phyloP scores from a whole-genome alignment of 2,113 vertebrate species.

The Chaetorhynchus papuensis region DNA sequence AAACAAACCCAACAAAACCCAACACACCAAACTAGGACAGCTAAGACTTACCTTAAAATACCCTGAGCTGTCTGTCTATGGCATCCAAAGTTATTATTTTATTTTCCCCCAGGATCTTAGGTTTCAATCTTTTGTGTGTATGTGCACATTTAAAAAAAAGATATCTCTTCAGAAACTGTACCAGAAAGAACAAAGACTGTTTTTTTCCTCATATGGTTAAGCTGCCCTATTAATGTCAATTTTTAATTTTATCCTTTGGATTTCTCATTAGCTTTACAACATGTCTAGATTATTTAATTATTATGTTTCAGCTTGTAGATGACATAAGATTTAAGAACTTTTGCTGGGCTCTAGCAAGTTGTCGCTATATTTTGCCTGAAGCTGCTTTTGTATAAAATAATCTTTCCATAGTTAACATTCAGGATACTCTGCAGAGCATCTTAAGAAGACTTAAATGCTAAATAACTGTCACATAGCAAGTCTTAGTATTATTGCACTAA shows the following conservation, averaged over 20 bases:
- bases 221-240: slow-evolving; percentile 33
- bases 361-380: slow-evolving; percentile 44
- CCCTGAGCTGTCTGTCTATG: neutral
- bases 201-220: neutral
- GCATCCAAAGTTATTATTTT: neutral
- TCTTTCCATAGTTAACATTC: slow-evolving; percentile 57
- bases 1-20: neutral
- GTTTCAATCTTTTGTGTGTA: neutral
- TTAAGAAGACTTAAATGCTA: slow-evolving; percentile 59
- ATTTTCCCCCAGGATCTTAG: neutral
- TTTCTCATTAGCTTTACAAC: slow-evolving; percentile 51
- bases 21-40: neutral
- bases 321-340: slow-evolving; percentile 50
- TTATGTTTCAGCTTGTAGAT: slow-evolving; percentile 45
- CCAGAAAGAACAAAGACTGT: neutral
- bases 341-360: slow-evolving; percentile 34
- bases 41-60: neutral
- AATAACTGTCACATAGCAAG: slow-evolving; percentile 62
- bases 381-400: slow-evolving; percentile 60
- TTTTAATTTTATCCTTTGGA: slow-evolving; percentile 52
- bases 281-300: slow-evolving; percentile 56
- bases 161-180: neutral
- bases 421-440: slow-evolving; percentile 35
- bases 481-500: slow-evolving; percentile 47
- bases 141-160: neutral